Percentiles rank a stretch among this genome's conserved stretches.
Conservation (phyloP, 2,888 invertebrate genomes). For the Cactoblastis cactorum region DNA sequence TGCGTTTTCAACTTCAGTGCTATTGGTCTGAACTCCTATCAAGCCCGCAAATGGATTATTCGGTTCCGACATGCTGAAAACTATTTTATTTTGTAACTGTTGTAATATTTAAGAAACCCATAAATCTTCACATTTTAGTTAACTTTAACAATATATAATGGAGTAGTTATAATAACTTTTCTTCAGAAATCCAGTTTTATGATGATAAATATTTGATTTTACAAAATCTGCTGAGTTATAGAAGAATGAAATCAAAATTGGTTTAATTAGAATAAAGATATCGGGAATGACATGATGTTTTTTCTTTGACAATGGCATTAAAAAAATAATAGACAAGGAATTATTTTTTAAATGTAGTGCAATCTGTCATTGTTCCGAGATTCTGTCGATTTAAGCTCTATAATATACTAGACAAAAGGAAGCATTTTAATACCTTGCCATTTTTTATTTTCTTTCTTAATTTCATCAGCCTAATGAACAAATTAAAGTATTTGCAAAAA, state of each 20-base stretch:
- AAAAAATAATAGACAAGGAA: too few species aligned
- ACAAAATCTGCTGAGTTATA: constrained; percentile 33
- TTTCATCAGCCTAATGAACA: too few species aligned
- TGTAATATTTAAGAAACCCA: constrained; percentile 14
- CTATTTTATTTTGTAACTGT: not conserved
- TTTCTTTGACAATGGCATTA: not conserved
- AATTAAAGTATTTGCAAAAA: too few species aligned
- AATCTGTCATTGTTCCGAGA: too few species aligned
- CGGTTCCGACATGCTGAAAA: constrained; percentile 57
- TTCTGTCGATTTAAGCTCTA: too few species aligned
- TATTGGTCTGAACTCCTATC: constrained; percentile 46
- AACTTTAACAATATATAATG: not conserved
- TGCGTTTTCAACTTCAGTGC: constrained; percentile 35
- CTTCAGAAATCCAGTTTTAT: not conserved
- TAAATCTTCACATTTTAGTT: constrained; percentile 6
- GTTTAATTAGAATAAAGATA: too few species aligned
- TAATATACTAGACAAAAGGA: too few species aligned
- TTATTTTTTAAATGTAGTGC: too few species aligned
- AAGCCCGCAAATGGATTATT: constrained; percentile 69
- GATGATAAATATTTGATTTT: not conserved
- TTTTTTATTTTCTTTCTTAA: too few species aligned
- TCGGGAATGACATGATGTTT: not conserved
- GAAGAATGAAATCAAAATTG: not conserved
- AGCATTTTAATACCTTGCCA: too few species aligned
- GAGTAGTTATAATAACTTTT: not conserved